A percentile compares a stretch with the other conserved stretches of the same genome.
Evolutionary conservation across 2,888 invertebrate genomes (phyloP).

Genomic region (Synergus japonicus): DNA sequence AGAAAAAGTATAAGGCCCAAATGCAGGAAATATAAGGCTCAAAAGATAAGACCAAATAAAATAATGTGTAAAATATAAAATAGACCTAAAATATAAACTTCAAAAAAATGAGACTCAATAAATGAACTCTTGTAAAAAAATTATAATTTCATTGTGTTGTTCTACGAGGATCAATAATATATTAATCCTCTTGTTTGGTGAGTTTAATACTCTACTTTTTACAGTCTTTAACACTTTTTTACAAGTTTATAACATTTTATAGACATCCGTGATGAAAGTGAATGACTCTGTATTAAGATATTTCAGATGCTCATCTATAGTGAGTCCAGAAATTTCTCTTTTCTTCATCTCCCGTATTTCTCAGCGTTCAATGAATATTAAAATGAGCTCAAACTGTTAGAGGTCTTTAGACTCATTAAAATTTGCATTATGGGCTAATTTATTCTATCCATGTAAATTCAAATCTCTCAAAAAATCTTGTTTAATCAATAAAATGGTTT

Average conservation of each 20-base stretch:
- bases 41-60: no score
- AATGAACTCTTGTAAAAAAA: no score
- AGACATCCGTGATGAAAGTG: not conserved
- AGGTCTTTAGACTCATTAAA: not conserved
- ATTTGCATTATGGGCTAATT: not conserved
- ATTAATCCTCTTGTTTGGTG: not conserved
- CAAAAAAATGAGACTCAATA: no score
- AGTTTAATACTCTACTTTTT: not conserved
- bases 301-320: not conserved
- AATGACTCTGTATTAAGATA: not conserved
- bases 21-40: no score
- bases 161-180: not conserved
- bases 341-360: not conserved
- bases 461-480: no score
- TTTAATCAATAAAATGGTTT: no score
- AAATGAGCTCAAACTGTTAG: not conserved
- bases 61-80: no score
- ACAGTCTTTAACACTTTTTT: not conserved
- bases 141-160: no score
- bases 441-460: no score
- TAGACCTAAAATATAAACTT: no score
- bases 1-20: no score
- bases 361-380: not conserved
- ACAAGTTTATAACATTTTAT: not conserved
- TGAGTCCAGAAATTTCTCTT: conserved; percentile 10